Percentiles rank a stretch among this genome's conserved stretches.
These are phyloP conservation scores for Lithosia quadra DNA, from an alignment of 2,888 invertebrate genomes.

Conservation along the genomic window DNA sequence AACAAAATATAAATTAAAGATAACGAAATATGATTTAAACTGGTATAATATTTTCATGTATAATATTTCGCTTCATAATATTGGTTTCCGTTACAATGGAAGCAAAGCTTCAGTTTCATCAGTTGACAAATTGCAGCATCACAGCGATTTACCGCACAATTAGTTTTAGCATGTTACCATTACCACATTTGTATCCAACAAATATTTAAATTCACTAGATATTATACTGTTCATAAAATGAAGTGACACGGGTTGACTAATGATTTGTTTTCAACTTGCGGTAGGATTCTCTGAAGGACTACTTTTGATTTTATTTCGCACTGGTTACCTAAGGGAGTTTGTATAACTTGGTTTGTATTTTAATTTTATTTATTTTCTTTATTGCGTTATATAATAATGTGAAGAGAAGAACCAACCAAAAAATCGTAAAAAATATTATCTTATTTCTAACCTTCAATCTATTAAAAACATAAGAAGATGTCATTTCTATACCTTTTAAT, in stretches of 20 bases:
- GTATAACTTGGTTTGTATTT: neutral
- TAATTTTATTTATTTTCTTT: too few relatives aligned
- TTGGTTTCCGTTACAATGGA: slow-evolving; percentile 11
- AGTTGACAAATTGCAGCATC: slow-evolving; percentile 72
- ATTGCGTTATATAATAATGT: neutral
- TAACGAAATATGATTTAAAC: neutral
- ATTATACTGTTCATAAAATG: slow-evolving; percentile 16
- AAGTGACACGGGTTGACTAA: slow-evolving; percentile 14
- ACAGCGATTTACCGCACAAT: slow-evolving; percentile 73
- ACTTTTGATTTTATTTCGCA: neutral
- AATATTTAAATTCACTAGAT: slow-evolving; percentile 54
- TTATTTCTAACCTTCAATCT: neutral
- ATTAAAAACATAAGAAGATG: too few relatives aligned
- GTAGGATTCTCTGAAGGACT: neutral
- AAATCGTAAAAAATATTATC: neutral
- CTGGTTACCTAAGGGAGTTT: neutral
- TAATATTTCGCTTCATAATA: slow-evolving; percentile 2
- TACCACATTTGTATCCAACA: slow-evolving; percentile 62
- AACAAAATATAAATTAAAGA: neutral
- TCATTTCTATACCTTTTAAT: neutral
- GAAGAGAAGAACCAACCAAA: neutral
- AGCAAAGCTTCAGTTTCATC: slow-evolving; percentile 23
- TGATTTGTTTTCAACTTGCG: slow-evolving; percentile 14
- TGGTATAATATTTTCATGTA: neutral
- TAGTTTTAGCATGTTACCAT: slow-evolving; percentile 69